A percentile compares a stretch with the other conserved stretches of the same genome.
phyloP scores from a whole-genome alignment of 2,113 vertebrate species.

The Ptyas mucosa region DNA sequence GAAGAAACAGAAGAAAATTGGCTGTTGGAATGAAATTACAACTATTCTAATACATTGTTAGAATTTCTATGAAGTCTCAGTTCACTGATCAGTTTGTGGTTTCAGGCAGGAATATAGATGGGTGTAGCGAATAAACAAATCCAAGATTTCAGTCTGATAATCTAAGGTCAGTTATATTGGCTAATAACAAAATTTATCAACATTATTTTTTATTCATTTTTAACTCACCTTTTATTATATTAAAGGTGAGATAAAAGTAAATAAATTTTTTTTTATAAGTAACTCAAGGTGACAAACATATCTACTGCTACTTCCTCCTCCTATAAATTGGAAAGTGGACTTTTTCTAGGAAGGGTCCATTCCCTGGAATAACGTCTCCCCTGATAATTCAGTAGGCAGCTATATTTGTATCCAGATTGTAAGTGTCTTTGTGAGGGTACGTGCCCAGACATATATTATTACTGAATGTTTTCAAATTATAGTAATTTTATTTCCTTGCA shows the following conservation, averaged over 20 bases:
- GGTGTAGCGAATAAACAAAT: not conserved
- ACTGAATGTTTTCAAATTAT: not conserved
- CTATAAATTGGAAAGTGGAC: not conserved
- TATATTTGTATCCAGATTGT: not conserved
- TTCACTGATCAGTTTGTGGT: not conserved
- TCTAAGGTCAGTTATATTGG: not conserved
- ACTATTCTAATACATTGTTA: not conserved
- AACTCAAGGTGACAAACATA: not conserved
- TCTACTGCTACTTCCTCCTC: not conserved
- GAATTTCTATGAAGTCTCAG: not conserved
- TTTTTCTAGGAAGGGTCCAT: not conserved
- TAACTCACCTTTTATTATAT: not conserved
- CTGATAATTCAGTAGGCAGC: not conserved
- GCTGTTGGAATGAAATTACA: not conserved
- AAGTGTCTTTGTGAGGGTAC: not conserved
- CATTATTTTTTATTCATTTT: not conserved
- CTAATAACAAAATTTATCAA: not conserved
- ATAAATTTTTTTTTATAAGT: not conserved
- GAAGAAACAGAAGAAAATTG: not conserved
- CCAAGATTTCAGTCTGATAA: not conserved
- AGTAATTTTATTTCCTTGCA: not conserved
- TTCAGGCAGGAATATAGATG: not conserved
- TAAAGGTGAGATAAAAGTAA: no score
- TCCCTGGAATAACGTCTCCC: not conserved
- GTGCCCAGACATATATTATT: not conserved